Percentiles rank a stretch among this genome's conserved stretches.
Evolutionary conservation across 2,888 invertebrate genomes (phyloP).

Genomic region (Xestoiulus laeticollis): DNA sequence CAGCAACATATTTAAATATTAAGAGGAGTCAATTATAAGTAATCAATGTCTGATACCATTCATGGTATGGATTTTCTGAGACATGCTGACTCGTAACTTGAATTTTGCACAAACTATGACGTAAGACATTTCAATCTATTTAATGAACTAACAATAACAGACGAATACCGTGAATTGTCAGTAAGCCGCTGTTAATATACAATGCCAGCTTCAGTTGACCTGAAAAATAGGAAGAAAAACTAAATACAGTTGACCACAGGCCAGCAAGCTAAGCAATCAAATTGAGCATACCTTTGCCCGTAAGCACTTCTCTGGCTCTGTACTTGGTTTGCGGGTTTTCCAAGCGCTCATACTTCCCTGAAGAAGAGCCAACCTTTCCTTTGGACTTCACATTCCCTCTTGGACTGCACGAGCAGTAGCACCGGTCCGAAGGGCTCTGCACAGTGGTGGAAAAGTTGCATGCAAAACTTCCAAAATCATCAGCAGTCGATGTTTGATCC

Average conservation of each 20-base stretch:
- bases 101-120: too few species aligned
- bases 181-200: constrained; percentile 47
- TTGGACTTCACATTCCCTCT: background rate
- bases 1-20: too few species aligned
- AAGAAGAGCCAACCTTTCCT: background rate
- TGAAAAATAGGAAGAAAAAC: background rate
- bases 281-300: constrained; percentile 20
- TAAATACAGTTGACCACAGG: background rate
- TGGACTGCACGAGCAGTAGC: background rate
- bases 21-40: too few species aligned
- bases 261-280: background rate
- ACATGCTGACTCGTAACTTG: too few species aligned
- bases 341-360: background rate
- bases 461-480: background rate
- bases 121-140: too few species aligned
- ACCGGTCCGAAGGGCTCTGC: background rate
- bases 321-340: background rate
- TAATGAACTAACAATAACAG: background rate
- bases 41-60: too few species aligned
- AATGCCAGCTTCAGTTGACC: constrained; percentile 42
- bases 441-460: background rate
- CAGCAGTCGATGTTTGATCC: background rate
- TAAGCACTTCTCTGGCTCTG: constrained; percentile 44
- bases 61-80: too few species aligned
- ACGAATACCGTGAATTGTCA: constrained; percentile 39